Base-by-base conservation (phyloP, 2,113 vertebrate species). In the Strix uralensis region DNA sequence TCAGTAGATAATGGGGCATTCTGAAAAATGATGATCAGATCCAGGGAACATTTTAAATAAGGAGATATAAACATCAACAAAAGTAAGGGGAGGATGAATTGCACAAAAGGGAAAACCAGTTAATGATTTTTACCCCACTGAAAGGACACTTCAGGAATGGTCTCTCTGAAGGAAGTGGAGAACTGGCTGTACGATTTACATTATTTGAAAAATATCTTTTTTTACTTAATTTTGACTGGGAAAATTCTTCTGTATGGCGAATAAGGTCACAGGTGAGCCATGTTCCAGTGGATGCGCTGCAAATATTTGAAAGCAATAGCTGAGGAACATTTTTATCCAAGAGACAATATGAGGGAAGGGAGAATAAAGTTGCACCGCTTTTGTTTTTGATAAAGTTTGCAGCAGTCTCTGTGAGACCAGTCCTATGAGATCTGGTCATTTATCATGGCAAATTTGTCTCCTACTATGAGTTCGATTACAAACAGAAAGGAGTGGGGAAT, bases 161-260 rank as follows among this genome's bases (percentile, higher is more conserved):
- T 7, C 25, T 61, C 13, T 74, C 71, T 81, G 47, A 74, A 71
- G 51, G 40, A 74, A 74, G 15, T 30, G 14, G 38, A 81, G 71
- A 78, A 66, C 19, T 21, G 70, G 23, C 42, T 71, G 51, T 40
- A 34, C 30, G n/a, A 26, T 86, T 79, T 77, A 16, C n/a, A 25
- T 74, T 3, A 62, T 83, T 83, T 78, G 21, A 88, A 74, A 93
- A 90, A 71, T 55, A 18, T 4, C 19, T 40, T 23, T 58, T 90
- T 22, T 51, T 77, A 27, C 14, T 59, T 67, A 8, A 46, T 62
- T 93, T 93, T 61, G 29, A 55, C 9, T 30, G 34, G n/a, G 14
- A 80, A 58, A 29, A 38, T 69, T 80, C 11, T 83, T 93, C 20
- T 0, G 0, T 15, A 0, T 81, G 15, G 13, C 62, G 20, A 38